Evolutionary conservation across 2,113 vertebrate species (phyloP).

Genomic region (Brachypteracias leptosomus): DNA sequence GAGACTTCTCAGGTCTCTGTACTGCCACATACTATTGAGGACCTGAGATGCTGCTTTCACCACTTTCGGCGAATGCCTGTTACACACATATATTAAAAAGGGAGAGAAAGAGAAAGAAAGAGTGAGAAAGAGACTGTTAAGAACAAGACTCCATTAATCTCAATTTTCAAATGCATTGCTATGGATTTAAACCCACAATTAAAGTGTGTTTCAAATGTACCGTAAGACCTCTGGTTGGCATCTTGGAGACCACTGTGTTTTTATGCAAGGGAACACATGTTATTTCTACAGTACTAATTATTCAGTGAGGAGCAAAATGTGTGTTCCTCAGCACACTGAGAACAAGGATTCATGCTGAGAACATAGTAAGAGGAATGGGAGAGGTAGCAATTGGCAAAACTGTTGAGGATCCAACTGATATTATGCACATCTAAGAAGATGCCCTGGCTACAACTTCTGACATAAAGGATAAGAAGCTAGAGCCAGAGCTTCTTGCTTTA

Average conservation of each 20-base stretch:
- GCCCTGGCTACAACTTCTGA: neutral
- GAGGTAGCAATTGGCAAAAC: neutral
- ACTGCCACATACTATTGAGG: slow-evolving; percentile 99
- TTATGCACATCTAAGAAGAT: neutral
- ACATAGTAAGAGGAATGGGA: neutral
- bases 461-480: neutral
- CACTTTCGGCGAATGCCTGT: slow-evolving; percentile 98
- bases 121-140: neutral
- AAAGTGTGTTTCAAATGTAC: neutral
- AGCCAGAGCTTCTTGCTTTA: neutral
- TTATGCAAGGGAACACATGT: neutral
- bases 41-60: slow-evolving; percentile 99
- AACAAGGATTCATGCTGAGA: neutral
- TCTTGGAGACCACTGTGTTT: neutral
- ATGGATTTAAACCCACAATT: neutral
- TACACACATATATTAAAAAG: slow-evolving; percentile 53
- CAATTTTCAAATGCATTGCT: neutral
- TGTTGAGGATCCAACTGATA: neutral
- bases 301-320: neutral
- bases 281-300: neutral
- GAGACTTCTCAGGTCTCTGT: slow-evolving; percentile 97
- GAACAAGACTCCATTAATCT: neutral
- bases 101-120: slow-evolving; percentile 19
- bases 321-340: neutral
- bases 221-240: neutral